Base-by-base conservation (phyloP, 2,888 invertebrate species). In the Sminthurinus aureus region DNA sequence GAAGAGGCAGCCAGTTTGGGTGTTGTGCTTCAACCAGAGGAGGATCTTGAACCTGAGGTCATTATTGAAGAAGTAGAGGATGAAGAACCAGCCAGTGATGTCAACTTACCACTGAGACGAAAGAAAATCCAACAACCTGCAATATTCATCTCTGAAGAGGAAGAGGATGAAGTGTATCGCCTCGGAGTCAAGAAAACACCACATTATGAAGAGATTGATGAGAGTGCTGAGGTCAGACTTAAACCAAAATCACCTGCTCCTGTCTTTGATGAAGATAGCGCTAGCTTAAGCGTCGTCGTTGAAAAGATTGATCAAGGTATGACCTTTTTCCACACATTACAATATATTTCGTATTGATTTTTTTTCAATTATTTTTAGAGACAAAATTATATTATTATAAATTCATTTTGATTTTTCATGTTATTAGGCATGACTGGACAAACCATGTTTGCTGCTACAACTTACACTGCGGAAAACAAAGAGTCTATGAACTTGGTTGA, bases 401-500 rank as follows among this genome's bases (percentile, higher is more conserved):
- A 52, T 52, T 52, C 52, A 13, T 13, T 13, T 8, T 52, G 52
- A 67, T 6, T 18, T 67, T 67, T 67, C 67, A 9, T 18, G 11
- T 67, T 6, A 18, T 12, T 67, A 82, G 82, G 71, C 20, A 0
- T 73, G 64, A 20, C 24, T 71, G 83, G 83, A 8, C 78, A 73
- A 73, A 20, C 20, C 13, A 83, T 78, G 79, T 83, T 78, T 50
- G 83, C 83, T 78, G 83, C 83, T 52, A 69, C 83, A 0, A 83
- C 83, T 2, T 83, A 83, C 38, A 77, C 78, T 26, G 97, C 90
- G 38, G 84, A 96, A 91, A 95, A 94, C 73, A 95, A 95, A 86
- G 96, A 96, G 90, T 95, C 96, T 0, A 94, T 97, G 86, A 95
- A 96, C 90, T 92, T 97, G 79, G 96, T 96, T 0, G 97, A 97